A percentile compares a stretch with the other conserved stretches of the same genome.
Conservation (phyloP, 2,797 vertebrate genomes). For the Phataginus tricuspis region DNA sequence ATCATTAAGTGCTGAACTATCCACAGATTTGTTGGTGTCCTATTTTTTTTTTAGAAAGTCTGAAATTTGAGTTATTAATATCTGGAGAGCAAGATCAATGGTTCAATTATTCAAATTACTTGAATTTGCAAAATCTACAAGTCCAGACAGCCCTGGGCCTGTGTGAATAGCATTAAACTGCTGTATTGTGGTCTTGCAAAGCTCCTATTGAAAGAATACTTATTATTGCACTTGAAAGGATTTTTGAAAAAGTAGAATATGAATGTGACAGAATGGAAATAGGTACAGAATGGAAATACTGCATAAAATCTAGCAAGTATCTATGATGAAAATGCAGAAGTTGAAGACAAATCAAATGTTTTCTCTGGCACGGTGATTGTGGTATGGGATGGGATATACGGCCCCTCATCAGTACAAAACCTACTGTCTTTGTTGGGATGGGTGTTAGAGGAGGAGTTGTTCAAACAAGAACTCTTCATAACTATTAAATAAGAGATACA, state of each 20-base stretch:
- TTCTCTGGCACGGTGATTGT: not conserved
- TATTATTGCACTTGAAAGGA: not conserved
- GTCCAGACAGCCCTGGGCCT: conserved; percentile 19
- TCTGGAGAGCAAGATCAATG: conserved; percentile 20
- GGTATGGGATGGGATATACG: not conserved
- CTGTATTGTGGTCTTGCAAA: not conserved
- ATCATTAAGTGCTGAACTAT: not conserved
- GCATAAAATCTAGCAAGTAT: not conserved
- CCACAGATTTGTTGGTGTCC: not conserved
- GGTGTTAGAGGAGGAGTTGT: accelerated
- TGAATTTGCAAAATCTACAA: not conserved
- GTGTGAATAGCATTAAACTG: conserved; percentile 4
- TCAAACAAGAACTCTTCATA: not conserved
- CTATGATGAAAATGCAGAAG: not conserved
- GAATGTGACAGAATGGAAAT: not conserved
- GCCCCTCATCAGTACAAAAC: not conserved
- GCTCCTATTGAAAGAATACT: conserved; percentile 2
- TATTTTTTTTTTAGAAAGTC: not conserved
- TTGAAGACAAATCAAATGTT: not conserved
- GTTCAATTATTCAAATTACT: conserved; percentile 60
- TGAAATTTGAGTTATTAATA: conserved; percentile 41
- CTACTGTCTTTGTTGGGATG: not conserved
- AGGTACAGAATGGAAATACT: not conserved
- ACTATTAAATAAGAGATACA: not conserved
- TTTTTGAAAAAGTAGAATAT: not conserved